Conservation (phyloP, 2,113 vertebrate genomes). For the Leucosticte australis region DNA sequence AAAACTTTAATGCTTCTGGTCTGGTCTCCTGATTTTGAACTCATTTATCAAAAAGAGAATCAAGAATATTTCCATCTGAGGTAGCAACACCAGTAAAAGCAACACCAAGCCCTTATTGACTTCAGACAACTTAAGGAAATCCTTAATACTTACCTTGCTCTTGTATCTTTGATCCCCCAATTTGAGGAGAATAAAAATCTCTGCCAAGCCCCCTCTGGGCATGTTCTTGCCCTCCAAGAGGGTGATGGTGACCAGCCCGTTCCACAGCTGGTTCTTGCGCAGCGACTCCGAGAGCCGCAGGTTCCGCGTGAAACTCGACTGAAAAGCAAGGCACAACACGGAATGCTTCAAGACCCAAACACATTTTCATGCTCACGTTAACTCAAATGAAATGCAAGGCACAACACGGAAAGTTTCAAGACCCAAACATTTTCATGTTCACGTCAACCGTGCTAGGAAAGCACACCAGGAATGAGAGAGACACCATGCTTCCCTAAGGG, state of each 20-base stretch:
- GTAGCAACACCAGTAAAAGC: neutral
- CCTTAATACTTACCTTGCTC: constrained; percentile 85
- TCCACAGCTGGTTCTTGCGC: constrained; percentile 89
- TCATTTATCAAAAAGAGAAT: neutral
- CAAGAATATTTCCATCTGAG: neutral
- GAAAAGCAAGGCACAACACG: neutral
- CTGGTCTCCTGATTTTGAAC: neutral
- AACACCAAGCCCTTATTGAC: neutral
- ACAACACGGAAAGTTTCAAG: neutral
- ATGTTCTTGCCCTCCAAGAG: constrained; percentile 90
- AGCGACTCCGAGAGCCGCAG: constrained; percentile 75
- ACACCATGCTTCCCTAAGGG: neutral
- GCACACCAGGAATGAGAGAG: neutral
- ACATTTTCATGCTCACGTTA: neutral
- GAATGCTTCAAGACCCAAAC: neutral
- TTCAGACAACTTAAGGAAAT: neutral
- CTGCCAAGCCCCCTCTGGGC: constrained; percentile 76
- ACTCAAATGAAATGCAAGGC: constrained; percentile 52
- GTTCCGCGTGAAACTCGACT: constrained; percentile 72
- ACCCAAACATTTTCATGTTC: neutral
- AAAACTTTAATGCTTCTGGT: neutral
- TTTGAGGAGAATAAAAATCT: constrained; percentile 89
- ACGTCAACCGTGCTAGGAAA: neutral
- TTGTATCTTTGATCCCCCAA: constrained; percentile 92
- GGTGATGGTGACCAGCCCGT: constrained; percentile 82